Conservation (phyloP, 35 echinoderm and acorn worm genomes). For the Stichopus chloronotus region DNA sequence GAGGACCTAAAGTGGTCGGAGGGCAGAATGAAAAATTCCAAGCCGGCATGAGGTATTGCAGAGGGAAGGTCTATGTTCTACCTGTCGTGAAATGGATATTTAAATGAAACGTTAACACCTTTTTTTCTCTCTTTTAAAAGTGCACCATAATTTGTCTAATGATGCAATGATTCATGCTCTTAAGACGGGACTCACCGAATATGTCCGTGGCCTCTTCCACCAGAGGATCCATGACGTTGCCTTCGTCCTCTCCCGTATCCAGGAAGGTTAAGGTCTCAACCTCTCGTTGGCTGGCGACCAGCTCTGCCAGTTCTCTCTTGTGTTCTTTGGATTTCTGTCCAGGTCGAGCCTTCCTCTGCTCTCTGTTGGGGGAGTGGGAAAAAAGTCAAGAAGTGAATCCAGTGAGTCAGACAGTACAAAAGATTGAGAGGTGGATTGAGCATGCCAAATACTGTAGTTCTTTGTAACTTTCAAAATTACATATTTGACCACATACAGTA, state of each 20-base stretch:
- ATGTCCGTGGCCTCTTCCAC: conserved; percentile 86
- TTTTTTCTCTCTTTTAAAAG: too few relatives aligned
- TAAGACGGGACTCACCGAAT: conserved; percentile 46
- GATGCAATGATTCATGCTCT: too few relatives aligned
- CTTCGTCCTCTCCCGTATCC: conserved; percentile 77
- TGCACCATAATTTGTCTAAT: too few relatives aligned
- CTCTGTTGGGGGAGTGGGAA: conserved; percentile 24
- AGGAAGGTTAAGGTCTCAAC: conserved; percentile 79
- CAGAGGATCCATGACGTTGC: conserved; percentile 57
- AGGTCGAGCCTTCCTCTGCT: conserved; percentile 61
- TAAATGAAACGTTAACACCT: too few relatives aligned
- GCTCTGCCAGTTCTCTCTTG: conserved; percentile 74
- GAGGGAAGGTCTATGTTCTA: too few relatives aligned
- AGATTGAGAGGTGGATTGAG: not conserved
- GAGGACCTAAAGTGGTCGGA: too few relatives aligned
- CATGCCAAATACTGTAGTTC: too few relatives aligned
- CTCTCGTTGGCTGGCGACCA: conserved; percentile 76
- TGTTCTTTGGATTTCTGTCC: conserved; percentile 88
- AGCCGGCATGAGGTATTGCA: too few relatives aligned
- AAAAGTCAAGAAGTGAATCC: not conserved
- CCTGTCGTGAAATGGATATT: too few relatives aligned
- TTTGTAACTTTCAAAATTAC: too few relatives aligned
- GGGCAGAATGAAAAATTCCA: too few relatives aligned
- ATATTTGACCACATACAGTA: too few relatives aligned
- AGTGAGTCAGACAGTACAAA: not conserved